Conservation (phyloP, 2,113 vertebrate species). For the Amphiprion ocellaris region DNA sequence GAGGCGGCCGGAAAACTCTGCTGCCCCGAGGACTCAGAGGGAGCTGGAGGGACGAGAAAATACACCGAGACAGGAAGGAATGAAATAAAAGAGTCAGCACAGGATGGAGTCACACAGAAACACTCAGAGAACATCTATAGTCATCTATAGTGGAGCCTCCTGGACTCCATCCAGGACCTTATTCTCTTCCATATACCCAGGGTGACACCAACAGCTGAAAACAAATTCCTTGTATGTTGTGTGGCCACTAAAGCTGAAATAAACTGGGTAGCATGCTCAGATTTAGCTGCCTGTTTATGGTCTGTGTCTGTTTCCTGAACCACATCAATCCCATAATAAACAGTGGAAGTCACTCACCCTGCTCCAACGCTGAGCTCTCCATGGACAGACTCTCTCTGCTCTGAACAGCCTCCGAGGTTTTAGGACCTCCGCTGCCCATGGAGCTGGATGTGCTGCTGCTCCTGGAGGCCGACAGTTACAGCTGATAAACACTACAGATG, state of each 20-base stretch:
- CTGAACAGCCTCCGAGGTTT: slow-evolving; percentile 79
- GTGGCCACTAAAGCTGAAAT: no score
- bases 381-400: slow-evolving; percentile 67
- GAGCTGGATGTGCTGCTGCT: slow-evolving; percentile 92
- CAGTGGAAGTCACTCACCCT: slow-evolving; percentile 65
- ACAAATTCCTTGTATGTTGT: no score
- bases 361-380: slow-evolving; percentile 70
- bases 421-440: slow-evolving; percentile 87
- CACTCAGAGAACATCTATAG: no score
- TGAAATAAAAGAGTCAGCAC: not conserved
- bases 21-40: slow-evolving; percentile 26
- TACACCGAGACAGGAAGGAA: not conserved
- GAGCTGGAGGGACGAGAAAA: slow-evolving; percentile 13
- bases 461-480: slow-evolving; percentile 79
- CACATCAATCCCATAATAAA: not conserved
- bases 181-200: no score
- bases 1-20: slow-evolving; percentile 21
- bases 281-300: not conserved
- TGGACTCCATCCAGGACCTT: no score
- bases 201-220: no score
- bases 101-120: no score
- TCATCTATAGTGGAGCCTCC: no score
- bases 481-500: no score
- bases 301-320: not conserved
- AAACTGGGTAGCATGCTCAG: no score